Conservation (phyloP, 2,797 vertebrate genomes). For the Choloepus didactylus region DNA sequence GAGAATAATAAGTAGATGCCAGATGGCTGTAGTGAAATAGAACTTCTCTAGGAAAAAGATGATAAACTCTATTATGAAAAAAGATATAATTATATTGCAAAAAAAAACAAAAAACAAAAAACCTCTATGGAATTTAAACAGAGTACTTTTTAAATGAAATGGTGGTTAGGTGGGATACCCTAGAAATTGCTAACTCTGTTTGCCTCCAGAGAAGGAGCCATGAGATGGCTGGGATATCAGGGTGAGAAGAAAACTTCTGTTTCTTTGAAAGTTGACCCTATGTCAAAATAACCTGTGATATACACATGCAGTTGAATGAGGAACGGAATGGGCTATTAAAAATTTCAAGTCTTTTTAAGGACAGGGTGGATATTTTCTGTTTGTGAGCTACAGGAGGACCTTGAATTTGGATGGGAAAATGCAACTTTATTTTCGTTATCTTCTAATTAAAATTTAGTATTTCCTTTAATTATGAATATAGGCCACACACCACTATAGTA, state of each 20-base stretch:
- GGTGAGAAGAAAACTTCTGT: not conserved
- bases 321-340: not conserved
- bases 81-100: not conserved
- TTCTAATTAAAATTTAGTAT: not conserved
- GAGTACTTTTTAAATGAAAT: not conserved
- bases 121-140: not conserved
- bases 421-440: constrained; percentile 43
- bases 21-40: not conserved
- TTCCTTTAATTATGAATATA: too few relatives aligned
- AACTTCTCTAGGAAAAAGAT: not conserved
- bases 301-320: not conserved
- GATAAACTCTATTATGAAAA: not conserved
- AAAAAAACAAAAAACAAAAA: not conserved
- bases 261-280: not conserved
- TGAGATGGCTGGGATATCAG: too few relatives aligned
- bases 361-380: not conserved
- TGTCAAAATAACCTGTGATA: not conserved
- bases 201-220: not conserved
- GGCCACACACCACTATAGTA: not conserved
- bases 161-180: not conserved
- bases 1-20: not conserved
- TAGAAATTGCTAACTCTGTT: not conserved
- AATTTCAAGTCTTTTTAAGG: not conserved
- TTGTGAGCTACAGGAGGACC: constrained; percentile 18
- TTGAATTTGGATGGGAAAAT: constrained; percentile 54